Evolutionary conservation across 1,140 invertebrate genomes (phyloP).

Genomic region (Holcopasites calliopsidis): DNA sequence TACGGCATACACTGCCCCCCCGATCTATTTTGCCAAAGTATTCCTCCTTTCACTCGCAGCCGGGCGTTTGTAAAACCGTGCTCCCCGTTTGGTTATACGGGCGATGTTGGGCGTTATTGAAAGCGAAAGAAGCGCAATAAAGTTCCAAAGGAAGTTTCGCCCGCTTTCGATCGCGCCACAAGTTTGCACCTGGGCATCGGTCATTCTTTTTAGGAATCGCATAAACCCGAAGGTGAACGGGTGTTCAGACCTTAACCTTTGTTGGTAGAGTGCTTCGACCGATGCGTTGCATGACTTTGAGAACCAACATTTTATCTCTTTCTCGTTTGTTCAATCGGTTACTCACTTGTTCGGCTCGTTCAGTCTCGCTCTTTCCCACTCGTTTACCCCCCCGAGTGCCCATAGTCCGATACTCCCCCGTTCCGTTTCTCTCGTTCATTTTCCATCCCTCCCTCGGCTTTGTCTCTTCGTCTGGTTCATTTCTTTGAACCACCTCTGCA

Average conservation of each 20-base stretch:
- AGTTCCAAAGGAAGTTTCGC: slow-evolving; percentile 33
- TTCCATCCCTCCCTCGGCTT: not conserved
- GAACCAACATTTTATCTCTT: slow-evolving; percentile 16
- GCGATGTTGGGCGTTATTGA: slow-evolving; percentile 12
- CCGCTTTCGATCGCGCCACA: slow-evolving; percentile 5
- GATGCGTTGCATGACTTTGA: slow-evolving; percentile 51
- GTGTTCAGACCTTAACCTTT: slow-evolving; percentile 52
- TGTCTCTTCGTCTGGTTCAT: not conserved
- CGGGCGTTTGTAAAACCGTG: slow-evolving; percentile 15
- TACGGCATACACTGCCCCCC: not conserved
- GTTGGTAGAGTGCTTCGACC: slow-evolving; percentile 50
- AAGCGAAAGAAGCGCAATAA: slow-evolving; percentile 44
- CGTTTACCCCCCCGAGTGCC: not conserved
- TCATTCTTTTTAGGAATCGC: slow-evolving; percentile 18
- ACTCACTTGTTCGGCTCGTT: slow-evolving; percentile 31
- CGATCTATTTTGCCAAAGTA: slow-evolving; percentile 24
- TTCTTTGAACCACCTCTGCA: not conserved
- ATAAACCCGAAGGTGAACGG: slow-evolving; percentile 45
- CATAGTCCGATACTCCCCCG: not conserved
- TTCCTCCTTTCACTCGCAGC: slow-evolving; percentile 13
- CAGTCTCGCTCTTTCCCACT: slow-evolving; percentile 4
- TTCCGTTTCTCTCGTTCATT: not conserved
- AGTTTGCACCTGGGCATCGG: not conserved
- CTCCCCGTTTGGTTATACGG: not conserved
- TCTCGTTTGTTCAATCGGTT: slow-evolving; percentile 19